Conservation (phyloP, 2,113 vertebrate species). For the Chaenocephalus aceratus region DNA sequence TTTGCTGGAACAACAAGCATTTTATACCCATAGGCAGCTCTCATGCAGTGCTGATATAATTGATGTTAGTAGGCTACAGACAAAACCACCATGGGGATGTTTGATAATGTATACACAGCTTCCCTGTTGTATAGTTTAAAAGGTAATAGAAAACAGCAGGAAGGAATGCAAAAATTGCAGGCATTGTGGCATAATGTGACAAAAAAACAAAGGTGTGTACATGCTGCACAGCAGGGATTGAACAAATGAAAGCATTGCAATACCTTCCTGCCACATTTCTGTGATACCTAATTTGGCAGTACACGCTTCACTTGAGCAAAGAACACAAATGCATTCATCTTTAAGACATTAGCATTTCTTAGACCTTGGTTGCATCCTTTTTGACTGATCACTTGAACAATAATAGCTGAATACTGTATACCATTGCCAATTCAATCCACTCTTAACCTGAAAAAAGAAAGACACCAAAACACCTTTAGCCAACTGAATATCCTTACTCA, state of each 20-base stretch:
- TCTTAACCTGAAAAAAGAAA: neutral
- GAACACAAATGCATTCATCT: neutral
- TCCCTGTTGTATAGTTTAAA: slow-evolving; percentile 12
- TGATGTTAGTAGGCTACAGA: neutral
- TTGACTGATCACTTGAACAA: slow-evolving; percentile 5
- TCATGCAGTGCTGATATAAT: neutral
- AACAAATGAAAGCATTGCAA: neutral
- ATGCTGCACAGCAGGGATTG: neutral
- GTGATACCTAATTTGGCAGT: neutral
- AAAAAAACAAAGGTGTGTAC: neutral
- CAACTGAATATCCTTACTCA: neutral
- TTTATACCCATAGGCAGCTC: neutral
- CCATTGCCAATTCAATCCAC: neutral
- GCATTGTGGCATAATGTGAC: neutral
- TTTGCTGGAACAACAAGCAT: neutral
- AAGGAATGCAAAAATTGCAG: neutral
- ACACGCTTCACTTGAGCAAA: neutral
- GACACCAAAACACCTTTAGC: neutral
- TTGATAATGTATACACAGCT: neutral
- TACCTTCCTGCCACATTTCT: neutral
- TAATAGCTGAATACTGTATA: neutral
- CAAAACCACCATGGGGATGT: neutral
- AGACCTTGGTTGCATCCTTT: neutral
- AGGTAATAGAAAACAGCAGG: slow-evolving; percentile 11
- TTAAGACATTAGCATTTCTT: neutral